phyloP scores from a whole-genome alignment of 2,888 invertebrate species.

The Trichogramma dendrolimi region DNA sequence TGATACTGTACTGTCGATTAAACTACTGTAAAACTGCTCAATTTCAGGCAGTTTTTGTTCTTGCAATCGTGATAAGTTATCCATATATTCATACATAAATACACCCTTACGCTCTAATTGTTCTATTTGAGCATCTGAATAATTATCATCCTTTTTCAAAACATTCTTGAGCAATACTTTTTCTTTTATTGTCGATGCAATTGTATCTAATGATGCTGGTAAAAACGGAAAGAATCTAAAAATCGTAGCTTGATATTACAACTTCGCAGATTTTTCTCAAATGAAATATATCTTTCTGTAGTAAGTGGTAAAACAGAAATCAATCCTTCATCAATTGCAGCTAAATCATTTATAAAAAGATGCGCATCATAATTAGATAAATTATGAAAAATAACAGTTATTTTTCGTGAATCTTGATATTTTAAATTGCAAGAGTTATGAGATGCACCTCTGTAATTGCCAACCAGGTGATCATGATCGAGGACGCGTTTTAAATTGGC shows the following conservation, averaged over 20 bases:
- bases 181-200: no score
- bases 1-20: neutral
- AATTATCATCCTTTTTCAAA: neutral
- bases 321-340: no score
- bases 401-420: neutral
- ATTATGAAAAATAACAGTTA: slow-evolving; percentile 4
- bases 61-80: neutral
- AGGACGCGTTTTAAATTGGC: no score
- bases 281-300: neutral
- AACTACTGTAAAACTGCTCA: slow-evolving; percentile 1
- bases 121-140: neutral
- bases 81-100: slow-evolving; percentile 2
- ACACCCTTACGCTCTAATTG: slow-evolving; percentile 6
- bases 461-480: no score
- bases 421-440: neutral
- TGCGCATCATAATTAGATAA: slow-evolving; percentile 2
- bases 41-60: neutral
- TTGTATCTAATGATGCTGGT: neutral
- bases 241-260: neutral
- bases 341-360: slow-evolving; percentile 5
- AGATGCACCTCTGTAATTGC: neutral
- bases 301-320: neutral
- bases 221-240: neutral
- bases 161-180: neutral
- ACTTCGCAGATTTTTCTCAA: neutral